Base-by-base conservation (phyloP, 2,888 invertebrate species). In the Mactromeris polynyma region DNA sequence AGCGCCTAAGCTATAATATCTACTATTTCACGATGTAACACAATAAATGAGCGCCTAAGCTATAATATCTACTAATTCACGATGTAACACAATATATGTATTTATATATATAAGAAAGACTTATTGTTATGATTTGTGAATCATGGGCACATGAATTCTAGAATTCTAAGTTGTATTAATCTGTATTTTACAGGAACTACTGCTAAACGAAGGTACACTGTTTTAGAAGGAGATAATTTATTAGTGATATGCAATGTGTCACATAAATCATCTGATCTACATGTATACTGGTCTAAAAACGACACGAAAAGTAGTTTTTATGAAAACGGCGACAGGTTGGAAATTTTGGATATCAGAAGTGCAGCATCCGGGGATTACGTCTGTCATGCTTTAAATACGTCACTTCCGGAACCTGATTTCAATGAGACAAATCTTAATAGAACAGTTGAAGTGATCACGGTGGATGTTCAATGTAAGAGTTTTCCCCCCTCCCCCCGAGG, bases 231-330 rank as follows among this genome's bases (percentile, higher is more conserved):
- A n/a, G 77, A 86, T 6, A 64, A 86, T 58, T 54, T 89, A 19
- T 36, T 84, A 42, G 84, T 89, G 14, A 73, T 73, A 36, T 90
- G 87, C 36, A 90, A 87, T 36, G 81, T 58, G 7, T 80, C 85
- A 36, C 42, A 73, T 1, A 26, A 36, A 26, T 17, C 26, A 26
- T 31, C 78, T 2, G 85, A 83, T 33, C 79, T 81, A 14, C 83
- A 85, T 21, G 69, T 90, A 9, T 90, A 81, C 81, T 90, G 90
- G 90, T 80, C 85, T 0, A 88, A 88, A 83, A 83, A 87, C n/a
- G 58, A 80, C 19, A 83, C 83, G 6, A 54, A 54, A 42, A 77
- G 58, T 36, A n/a, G 64, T 31, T 85, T 85, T 38, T 54, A 79
- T 21, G 87, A 90, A 64, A 40, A 81, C 38, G 90, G 90, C n/a